phyloP scores from a whole-genome alignment of 2,888 invertebrate species.

The Ptilodon capucinus region DNA sequence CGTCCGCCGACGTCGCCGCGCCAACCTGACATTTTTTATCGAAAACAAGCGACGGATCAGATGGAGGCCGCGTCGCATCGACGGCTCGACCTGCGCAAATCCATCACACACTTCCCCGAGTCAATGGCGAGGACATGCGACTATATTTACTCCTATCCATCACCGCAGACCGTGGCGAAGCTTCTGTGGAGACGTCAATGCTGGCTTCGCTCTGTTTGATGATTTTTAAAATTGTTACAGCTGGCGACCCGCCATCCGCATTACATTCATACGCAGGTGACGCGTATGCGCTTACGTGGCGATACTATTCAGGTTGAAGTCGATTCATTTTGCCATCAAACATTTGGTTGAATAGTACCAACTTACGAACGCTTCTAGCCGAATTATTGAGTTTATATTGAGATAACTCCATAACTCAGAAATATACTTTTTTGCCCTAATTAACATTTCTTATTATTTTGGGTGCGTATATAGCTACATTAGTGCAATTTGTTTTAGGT shows the following conservation, averaged over 20 bases:
- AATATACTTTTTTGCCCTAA: no score
- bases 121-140: constrained; percentile 78
- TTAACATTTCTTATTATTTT: no score
- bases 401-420: no score
- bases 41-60: constrained; percentile 74
- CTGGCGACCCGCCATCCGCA: constrained; percentile 52
- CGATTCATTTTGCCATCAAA: constrained; percentile 5
- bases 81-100: constrained; percentile 67
- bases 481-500: no score
- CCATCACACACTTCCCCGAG: constrained; percentile 71
- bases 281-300: constrained; percentile 39
- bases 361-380: not conserved
- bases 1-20: constrained; percentile 65
- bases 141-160: constrained; percentile 70
- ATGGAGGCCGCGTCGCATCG: constrained; percentile 63
- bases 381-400: no score
- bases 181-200: constrained; percentile 50
- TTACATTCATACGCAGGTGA: constrained; percentile 41
- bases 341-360: not conserved
- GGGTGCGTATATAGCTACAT: no score
- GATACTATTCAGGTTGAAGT: constrained; percentile 7
- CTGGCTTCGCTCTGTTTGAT: constrained; percentile 28
- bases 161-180: constrained; percentile 46
- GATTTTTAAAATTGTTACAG: constrained; percentile 37
- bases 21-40: constrained; percentile 79